phyloP scores from a whole-genome alignment of 2,113 vertebrate species.

The Dasyprocta punctata region DNA sequence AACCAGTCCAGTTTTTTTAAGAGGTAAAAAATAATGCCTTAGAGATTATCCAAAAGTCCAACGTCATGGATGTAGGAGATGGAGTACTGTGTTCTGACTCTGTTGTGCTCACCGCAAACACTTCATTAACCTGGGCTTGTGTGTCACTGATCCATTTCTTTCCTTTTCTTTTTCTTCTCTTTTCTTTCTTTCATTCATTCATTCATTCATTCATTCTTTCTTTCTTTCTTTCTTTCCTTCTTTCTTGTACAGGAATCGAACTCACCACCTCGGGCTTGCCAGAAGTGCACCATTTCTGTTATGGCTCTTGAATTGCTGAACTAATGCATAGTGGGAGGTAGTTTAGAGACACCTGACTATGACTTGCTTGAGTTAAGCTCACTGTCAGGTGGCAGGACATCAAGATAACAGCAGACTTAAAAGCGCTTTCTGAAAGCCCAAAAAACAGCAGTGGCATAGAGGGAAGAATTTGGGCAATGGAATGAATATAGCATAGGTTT shows the following conservation, averaged over 20 bases:
- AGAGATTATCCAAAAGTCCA: neutral
- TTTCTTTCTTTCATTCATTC: too few species aligned
- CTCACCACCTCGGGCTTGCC: too few species aligned
- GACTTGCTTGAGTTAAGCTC: neutral
- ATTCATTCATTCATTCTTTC: too few species aligned
- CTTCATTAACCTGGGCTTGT: rapidly evolving
- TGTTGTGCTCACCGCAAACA: neutral
- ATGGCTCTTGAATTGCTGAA: neutral
- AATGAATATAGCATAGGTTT: neutral
- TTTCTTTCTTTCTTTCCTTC: too few species aligned
- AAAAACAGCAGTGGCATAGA: rapidly evolving
- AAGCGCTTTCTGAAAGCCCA: neutral
- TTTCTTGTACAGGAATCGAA: too few species aligned
- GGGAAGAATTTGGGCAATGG: neutral
- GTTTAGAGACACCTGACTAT: neutral
- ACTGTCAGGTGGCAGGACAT: neutral
- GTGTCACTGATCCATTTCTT: neutral
- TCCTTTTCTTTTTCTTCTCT: too few species aligned
- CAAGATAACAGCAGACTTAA: neutral
- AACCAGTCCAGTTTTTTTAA: neutral
- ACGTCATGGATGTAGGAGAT: neutral
- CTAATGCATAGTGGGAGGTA: neutral
- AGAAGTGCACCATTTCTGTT: neutral
- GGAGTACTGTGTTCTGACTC: neutral
- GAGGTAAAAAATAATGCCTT: neutral